Evolutionary conservation across 1,140 invertebrate genomes (phyloP).

Genomic region (Agrypnia vestita): DNA sequence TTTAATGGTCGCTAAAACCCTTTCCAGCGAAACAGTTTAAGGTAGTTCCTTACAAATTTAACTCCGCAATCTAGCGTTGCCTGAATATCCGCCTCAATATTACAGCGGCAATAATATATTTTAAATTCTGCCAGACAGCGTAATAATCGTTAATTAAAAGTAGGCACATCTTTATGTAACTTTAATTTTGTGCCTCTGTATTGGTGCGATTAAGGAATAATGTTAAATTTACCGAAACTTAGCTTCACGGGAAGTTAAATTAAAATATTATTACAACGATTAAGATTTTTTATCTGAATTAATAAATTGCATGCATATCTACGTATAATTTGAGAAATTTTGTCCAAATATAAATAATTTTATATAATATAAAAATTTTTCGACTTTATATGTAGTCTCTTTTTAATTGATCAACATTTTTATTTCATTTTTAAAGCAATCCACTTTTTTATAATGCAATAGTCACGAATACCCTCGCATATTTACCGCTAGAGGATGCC

Average conservation of each 20-base stretch:
- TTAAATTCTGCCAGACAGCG: conserved; percentile 34
- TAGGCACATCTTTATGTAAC: conserved; percentile 28
- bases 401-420: no score
- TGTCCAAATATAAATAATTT: no score
- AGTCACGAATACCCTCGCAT: no score
- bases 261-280: neutral
- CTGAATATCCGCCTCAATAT: conserved; percentile 37
- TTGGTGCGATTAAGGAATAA: conserved; percentile 1
- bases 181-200: conserved; percentile 27
- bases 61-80: conserved; percentile 35
- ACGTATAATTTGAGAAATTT: neutral
- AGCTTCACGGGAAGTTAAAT: neutral
- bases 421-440: no score
- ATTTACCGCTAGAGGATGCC: no score
- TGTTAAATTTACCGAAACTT: conserved; percentile 16
- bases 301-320: neutral
- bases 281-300: neutral
- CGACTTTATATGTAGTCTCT: no score
- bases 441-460: no score
- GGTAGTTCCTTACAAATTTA: conserved; percentile 40
- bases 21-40: conserved; percentile 37
- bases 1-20: conserved; percentile 33
- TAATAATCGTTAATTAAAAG: conserved; percentile 43
- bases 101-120: conserved; percentile 36
- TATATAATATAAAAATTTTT: no score